Percentiles rank a stretch among this genome's conserved stretches.
phyloP scores from a whole-genome alignment of 1,140 invertebrate species.

The Bombus confusus region DNA sequence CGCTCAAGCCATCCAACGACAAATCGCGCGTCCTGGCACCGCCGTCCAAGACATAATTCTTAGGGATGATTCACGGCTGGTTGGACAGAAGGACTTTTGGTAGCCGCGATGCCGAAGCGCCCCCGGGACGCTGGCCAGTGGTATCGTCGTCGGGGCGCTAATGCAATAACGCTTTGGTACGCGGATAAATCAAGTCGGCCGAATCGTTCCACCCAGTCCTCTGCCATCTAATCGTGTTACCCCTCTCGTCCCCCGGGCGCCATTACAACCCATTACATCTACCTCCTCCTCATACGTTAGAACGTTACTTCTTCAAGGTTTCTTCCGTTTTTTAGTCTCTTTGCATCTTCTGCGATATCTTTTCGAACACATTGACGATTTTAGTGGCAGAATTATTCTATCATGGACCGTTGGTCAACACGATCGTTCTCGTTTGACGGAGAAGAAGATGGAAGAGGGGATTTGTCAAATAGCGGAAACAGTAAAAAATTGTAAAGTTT shows the following conservation, averaged over 20 bases:
- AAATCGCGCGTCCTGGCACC: slow-evolving; percentile 56
- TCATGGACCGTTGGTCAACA: too few species aligned
- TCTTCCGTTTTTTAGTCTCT: background rate
- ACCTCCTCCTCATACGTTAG: too few species aligned
- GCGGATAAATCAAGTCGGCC: slow-evolving; percentile 78
- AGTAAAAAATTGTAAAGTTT: too few species aligned
- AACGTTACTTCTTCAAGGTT: too few species aligned
- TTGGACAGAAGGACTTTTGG: slow-evolving; percentile 55
- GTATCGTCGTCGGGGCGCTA: slow-evolving; percentile 70
- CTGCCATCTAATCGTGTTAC: slow-evolving; percentile 77
- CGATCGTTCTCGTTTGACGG: too few species aligned
- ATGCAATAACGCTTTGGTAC: slow-evolving; percentile 79
- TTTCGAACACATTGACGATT: too few species aligned
- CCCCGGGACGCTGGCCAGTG: slow-evolving; percentile 48
- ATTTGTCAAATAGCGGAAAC: too few species aligned
- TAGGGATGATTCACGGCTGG: slow-evolving; percentile 70
- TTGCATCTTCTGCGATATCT: too few species aligned
- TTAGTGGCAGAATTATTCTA: too few species aligned
- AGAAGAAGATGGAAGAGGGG: too few species aligned
- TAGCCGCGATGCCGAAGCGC: background rate
- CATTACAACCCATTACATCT: slow-evolving; percentile 61
- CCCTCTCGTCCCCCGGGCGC: slow-evolving; percentile 71
- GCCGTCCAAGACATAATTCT: slow-evolving; percentile 68
- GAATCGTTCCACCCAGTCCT: slow-evolving; percentile 64
- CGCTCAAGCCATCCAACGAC: background rate